Evolutionary conservation across 2,888 invertebrate genomes (phyloP), one percentile per base, ranked within the genome.

Genomic region (Caenorhabditis sp.): DNA sequence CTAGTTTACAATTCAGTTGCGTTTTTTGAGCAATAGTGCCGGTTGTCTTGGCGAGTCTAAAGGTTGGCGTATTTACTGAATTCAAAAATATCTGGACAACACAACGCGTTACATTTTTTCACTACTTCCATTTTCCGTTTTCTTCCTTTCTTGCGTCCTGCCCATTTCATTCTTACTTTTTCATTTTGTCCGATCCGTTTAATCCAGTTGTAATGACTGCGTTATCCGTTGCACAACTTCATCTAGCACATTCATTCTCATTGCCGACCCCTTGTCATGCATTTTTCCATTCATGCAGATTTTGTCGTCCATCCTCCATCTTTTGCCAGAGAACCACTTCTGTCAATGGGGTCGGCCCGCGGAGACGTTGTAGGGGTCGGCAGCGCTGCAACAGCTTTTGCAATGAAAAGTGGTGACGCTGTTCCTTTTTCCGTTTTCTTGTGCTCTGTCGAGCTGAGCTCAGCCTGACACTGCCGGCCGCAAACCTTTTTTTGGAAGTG

Each of bases 401-500:
- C 74, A 74, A 60, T 56, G 51, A 53, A 71, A 65, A 61, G 61
- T 58, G 58, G 37, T 61, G 67, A 67, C 67, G 67, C 76, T 76
- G 76, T 76, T 76, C 76, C 76, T 28, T 61, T 67, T 56, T 44
- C 35, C 50, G 61, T 47, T 47, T 47, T 61, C 60, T 60, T 35
- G 18, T 24, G 24, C 60, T 2, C 32, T 58, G 58, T 50, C 20
- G 20, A 28, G 26, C 50, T 35, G 51, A 9, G n/a, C 50, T 24
- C 40, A 13, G 40, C 40, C 40, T 26, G 40, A n/a, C 58, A 50
- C 35, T 9, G n/a, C 35, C 24, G 44, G 37, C 60, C 60, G 50
- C 61, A 60, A 74, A 76, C 67, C 76, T 67, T 76, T 76, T 76
- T 76, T 64, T 60, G 67, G 67, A 76, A 76, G 76, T 76, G 76